Base-by-base conservation (phyloP, 2,113 vertebrate genomes). In the Alethe diademata region DNA sequence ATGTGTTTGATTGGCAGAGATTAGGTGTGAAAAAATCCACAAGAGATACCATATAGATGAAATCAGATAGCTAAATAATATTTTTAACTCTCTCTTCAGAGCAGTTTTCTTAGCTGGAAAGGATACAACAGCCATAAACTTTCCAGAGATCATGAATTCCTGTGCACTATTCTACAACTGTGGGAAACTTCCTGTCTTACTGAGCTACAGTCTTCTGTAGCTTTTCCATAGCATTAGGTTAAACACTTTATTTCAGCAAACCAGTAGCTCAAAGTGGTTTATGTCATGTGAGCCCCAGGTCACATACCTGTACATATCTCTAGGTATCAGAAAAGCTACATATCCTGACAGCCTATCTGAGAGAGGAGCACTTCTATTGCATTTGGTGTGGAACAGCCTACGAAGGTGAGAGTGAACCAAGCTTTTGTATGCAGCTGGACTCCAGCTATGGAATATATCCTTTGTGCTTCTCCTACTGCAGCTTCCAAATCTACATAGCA, bases 371-470 rank as follows among this genome's bases (percentile, higher is more conserved):
- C 97, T 98, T 98, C 24, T 99, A 99, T 71, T 99, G 99, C 96
- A 98, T 99, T 91, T 99, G 99, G 99, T 99, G 99, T 97, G 99
- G 99, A 89, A 99, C 98, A 40, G 98, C 98, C 11, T 99, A 99
- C 88, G 98, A 99, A 96, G 99, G 99, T 99, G 96, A 96, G 97
- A 92, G n/a, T 66, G 90, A 76, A 33, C 14, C 48, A 42, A 22
- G 12, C 16, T 54, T 33, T 40, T 53, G 2, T 20, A 50, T 24
- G 42, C 57, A 84, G 31, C 19, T 78, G 26, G 25, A 56, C 24
- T 69, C 18, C n/a, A 64, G 36, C 6, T 57, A 16, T 60, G 56
- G 26, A 54, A 24, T 38, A 26, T 14, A 28, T 38, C 9, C 23
- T 79, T 72, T n/a, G 28, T 24, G 22, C 73, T 79, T 35, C 65